phyloP scores from a whole-genome alignment of 2,113 vertebrate species.

The Cercocebus atys region DNA sequence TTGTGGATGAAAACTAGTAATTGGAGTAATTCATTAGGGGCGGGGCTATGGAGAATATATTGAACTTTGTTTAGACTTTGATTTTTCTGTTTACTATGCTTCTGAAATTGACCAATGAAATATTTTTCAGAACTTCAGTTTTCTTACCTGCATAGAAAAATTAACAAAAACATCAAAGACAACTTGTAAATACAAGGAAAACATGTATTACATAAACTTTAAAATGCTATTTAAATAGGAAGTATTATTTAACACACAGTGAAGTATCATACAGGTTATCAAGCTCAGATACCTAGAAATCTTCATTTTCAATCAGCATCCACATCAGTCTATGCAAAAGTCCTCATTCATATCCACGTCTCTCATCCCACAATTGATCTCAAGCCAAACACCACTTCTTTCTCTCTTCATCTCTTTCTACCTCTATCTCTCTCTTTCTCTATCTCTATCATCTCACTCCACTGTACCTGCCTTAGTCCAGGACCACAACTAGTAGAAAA shows the following conservation, averaged over 20 bases:
- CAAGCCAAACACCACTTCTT: not conserved
- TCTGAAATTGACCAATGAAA: not conserved
- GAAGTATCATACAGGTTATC: not conserved
- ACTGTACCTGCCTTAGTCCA: not conserved
- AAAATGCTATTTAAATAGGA: not conserved
- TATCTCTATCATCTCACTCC: not conserved
- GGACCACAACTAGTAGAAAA: not conserved
- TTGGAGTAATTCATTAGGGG: fast-evolving
- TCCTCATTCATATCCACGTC: not conserved
- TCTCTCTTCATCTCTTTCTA: not conserved
- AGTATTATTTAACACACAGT: not conserved
- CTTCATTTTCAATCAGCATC: not conserved
- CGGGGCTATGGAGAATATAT: not conserved
- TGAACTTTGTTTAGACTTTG: not conserved
- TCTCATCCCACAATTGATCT: not conserved
- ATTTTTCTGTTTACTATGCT: not conserved
- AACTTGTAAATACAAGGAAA: not conserved
- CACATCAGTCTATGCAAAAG: not conserved
- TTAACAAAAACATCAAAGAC: not conserved
- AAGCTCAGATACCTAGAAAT: not conserved
- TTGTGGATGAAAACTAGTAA: not conserved
- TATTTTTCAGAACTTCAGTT: not conserved
- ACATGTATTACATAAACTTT: not conserved
- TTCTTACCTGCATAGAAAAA: not conserved
- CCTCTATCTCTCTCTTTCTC: too few species aligned